Evolutionary conservation across 2,888 invertebrate species (phyloP).

Genomic region (Priocnemis perturbator): DNA sequence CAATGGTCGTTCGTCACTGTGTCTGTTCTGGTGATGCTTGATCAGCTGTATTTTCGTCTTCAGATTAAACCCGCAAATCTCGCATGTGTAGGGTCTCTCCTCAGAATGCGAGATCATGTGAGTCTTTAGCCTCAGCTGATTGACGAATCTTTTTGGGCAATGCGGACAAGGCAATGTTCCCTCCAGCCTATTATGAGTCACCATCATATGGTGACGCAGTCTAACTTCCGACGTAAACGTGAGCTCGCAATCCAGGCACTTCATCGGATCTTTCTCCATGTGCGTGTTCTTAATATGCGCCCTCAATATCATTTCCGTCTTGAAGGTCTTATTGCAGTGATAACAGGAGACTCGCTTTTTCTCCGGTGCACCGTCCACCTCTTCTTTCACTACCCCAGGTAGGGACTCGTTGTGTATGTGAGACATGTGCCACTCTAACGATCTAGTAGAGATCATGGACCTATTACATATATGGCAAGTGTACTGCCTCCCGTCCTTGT

Average conservation of each 20-base stretch:
- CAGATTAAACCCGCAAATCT: slow-evolving; percentile 70
- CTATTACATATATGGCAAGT: slow-evolving; percentile 73
- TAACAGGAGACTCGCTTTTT: slow-evolving; percentile 68
- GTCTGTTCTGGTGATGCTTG: slow-evolving; percentile 72
- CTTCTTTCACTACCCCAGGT: slow-evolving; percentile 56
- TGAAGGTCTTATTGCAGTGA: slow-evolving; percentile 71
- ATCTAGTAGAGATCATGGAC: slow-evolving; percentile 71
- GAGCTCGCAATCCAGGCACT: slow-evolving; percentile 69
- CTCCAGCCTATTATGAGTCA: slow-evolving; percentile 68
- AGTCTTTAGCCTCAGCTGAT: slow-evolving; percentile 70
- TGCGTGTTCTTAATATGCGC: slow-evolving; percentile 73
- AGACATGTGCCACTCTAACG: slow-evolving; percentile 72
- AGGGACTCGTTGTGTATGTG: slow-evolving; percentile 70
- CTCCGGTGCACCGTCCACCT: slow-evolving; percentile 54
- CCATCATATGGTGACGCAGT: slow-evolving; percentile 73
- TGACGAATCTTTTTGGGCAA: slow-evolving; percentile 72
- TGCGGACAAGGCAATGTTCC: slow-evolving; percentile 71
- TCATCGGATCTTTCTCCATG: slow-evolving; percentile 70
- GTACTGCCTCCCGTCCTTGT: slow-evolving; percentile 71
- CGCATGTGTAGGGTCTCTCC: slow-evolving; percentile 70
- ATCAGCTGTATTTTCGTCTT: slow-evolving; percentile 73
- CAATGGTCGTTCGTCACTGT: slow-evolving; percentile 71
- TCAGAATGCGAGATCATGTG: slow-evolving; percentile 74
- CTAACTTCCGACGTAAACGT: slow-evolving; percentile 71
- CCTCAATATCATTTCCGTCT: slow-evolving; percentile 73